Base-by-base conservation (phyloP, 2,888 invertebrate species). In the Trichopria drosophilae region DNA sequence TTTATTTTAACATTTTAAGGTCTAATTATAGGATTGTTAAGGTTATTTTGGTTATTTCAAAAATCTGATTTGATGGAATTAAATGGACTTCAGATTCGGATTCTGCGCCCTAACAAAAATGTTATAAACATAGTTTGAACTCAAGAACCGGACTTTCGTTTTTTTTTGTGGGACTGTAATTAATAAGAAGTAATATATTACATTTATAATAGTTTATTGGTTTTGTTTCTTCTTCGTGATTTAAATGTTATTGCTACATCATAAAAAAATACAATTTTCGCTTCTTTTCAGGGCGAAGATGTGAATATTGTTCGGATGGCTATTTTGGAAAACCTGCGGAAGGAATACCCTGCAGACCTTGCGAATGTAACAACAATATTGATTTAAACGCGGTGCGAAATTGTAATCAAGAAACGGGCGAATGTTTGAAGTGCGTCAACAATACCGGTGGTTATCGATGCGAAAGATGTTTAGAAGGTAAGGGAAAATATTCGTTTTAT, bases 301-400 rank as follows among this genome's bases (percentile, higher is more conserved):
- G 98, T 73, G 96, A 99, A 67, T 83, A 88, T 13, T 99, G 98
- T 69, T 89, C 93, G 3, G 98, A 98, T 73, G 97, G 98, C 2
- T 97, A 88, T 78, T 95, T 84, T 69, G 98, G 97, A 1, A 93
- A 96, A 69, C 91, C 94, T 0, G 84, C 82, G 6, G 90, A 90
- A 1, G 83, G 85, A 9, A 83, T 84, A 35, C 85, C 89, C 43
- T 94, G 97, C 66, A 83, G 84, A 55, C 84, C 85, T 22, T 99
- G 98, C 71, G 88, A 92, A 56, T 99, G 98, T 69, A 95, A 93
- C 67, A 87, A 88, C 24, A 97, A 97, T 69, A 91, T 93, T 10
- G 94, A 95, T 71, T 85, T 87, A 0, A 99, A 99, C 73, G 95
- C 94, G 2, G 93, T 99, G 6, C 94, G 94, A 32, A 99, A 98